Base-by-base conservation (phyloP, 2,797 vertebrate species). In the Pterois miles region DNA sequence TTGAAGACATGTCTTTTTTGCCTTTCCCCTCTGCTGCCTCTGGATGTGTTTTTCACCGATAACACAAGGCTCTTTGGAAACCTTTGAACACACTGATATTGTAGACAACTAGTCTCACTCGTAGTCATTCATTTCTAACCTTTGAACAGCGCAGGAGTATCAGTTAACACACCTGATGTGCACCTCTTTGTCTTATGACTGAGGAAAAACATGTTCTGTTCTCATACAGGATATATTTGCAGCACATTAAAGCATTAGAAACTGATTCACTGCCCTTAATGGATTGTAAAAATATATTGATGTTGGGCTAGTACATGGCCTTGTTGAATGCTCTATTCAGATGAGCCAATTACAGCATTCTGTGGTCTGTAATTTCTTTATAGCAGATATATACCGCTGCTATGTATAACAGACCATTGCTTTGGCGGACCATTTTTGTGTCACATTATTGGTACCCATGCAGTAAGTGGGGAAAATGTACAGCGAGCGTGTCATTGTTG, bases 61-160 rank as follows among this genome's bases (percentile, higher is more conserved):
- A 71, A 71, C 64, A 54, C 29, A 62, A 72, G 46, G 36, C 54
- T 84, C 68, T 56, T 7, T 75, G 52, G 68, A 86, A 85, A 80
- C 78, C 76, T 87, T 87, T 88, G 70, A 87, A 81, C 65, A 70
- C 59, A 7, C 22, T 83, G 72, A 83, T 79, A 81, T 80, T 65
- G 56, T 71, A 62, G 67, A 76, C 57, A 78, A 72, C 72, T 85
- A 67, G 22, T 80, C 68, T 83, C 50, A 56, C 71, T 58, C 65
- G 65, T 62, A 72, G 69, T 74, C 75, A 69, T 83, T 86, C 27
- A 73, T 88, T 87, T 82, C 38, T 46, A 81, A 66, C 80, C 81
- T 88, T 84, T 80, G 54, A 71, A 56, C 67, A 59, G 54, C 8
- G 31, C 65, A 38, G 38, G 57, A 65, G 16, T 78, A 46, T 84